A percentile compares a stretch with the other conserved stretches of the same genome.
phyloP scores from a whole-genome alignment of 1,140 invertebrate species.

The Druon quercuslanigerum region DNA sequence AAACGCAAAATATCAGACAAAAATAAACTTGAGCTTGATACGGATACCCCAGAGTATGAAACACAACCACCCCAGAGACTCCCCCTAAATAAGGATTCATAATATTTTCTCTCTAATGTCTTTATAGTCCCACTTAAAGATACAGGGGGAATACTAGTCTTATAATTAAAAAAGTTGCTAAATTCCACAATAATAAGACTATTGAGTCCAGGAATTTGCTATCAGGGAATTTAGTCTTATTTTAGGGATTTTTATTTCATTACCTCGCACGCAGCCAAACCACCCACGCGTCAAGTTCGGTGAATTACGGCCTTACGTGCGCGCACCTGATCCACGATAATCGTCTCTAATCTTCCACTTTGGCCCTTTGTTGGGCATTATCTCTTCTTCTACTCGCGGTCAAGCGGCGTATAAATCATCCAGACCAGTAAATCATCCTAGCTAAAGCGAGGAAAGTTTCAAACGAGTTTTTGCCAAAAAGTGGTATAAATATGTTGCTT shows the following conservation, averaged over 20 bases:
- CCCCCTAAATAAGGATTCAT: no score
- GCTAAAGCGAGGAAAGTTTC: slow-evolving; percentile 62
- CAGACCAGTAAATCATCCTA: slow-evolving; percentile 64
- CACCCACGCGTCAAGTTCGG: slow-evolving; percentile 64
- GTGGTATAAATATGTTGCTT: background rate
- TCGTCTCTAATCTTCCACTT: slow-evolving; percentile 76
- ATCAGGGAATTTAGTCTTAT: slow-evolving; percentile 13
- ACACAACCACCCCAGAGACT: no score
- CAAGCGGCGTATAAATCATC: slow-evolving; percentile 67
- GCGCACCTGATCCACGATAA: slow-evolving; percentile 74
- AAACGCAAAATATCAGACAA: no score
- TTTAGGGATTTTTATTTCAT: slow-evolving; percentile 59
- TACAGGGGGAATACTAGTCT: slow-evolving; percentile 35
- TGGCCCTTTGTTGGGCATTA: slow-evolving; percentile 66
- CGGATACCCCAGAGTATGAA: no score
- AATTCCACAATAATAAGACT: slow-evolving; percentile 37
- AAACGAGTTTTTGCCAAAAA: slow-evolving; percentile 18
- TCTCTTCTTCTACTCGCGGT: slow-evolving; percentile 47
- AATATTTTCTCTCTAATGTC: no score
- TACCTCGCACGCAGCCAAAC: slow-evolving; percentile 58
- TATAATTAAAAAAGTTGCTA: slow-evolving; percentile 46
- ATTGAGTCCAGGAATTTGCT: slow-evolving; percentile 28
- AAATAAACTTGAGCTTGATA: no score
- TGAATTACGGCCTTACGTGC: slow-evolving; percentile 68
- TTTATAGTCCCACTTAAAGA: background rate